Conservation (phyloP, 2,797 vertebrate species). For the Salmo trutta region DNA sequence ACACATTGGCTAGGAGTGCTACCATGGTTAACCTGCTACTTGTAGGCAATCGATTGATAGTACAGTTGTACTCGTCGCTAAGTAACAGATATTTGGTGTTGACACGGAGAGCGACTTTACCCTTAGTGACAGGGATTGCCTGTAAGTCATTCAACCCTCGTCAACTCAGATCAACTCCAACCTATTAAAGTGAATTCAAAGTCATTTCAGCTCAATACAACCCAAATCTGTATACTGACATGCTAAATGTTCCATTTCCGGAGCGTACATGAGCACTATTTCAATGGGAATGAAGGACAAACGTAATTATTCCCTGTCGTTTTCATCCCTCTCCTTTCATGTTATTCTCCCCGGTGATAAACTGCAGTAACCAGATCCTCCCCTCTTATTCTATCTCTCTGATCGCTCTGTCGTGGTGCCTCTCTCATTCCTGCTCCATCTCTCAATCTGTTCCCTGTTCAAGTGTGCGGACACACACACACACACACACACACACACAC, state of each 20-base stretch:
- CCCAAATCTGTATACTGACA: background rate
- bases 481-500: background rate
- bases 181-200: background rate
- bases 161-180: background rate
- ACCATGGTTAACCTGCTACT: background rate
- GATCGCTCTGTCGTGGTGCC: conserved; percentile 37
- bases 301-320: conserved; percentile 17
- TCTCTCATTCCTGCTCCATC: conserved; percentile 27
- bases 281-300: too few species aligned
- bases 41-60: background rate
- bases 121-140: background rate
- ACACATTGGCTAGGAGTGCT: background rate
- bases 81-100: background rate
- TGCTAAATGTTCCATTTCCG: background rate
- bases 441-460: conserved; percentile 31
- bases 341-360: conserved; percentile 51
- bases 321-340: conserved; percentile 40
- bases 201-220: background rate
- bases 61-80: background rate
- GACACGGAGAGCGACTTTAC: background rate
- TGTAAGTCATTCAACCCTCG: background rate
- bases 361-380: conserved; percentile 45
- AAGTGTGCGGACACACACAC: background rate
- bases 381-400: conserved; percentile 44
- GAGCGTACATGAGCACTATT: background rate